Evolutionary conservation across 2,113 vertebrate species (phyloP).

Genomic region (Acrocephalus arundinaceus): DNA sequence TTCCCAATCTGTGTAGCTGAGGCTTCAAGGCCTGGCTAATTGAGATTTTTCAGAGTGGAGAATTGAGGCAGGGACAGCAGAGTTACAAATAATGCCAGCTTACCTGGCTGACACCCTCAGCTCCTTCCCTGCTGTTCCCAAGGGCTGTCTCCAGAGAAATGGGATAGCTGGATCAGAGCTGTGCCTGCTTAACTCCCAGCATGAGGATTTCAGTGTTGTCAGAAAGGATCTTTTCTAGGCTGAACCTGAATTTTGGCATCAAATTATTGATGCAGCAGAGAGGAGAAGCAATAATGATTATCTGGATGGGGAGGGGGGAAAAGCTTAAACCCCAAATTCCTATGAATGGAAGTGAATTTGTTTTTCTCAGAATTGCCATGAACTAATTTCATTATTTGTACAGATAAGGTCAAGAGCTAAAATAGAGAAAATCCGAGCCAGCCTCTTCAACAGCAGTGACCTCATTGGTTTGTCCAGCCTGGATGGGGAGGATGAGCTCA

Average conservation of each 20-base stretch:
- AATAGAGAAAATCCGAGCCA: slow-evolving; percentile 96
- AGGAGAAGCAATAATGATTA: not conserved
- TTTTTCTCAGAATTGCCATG: not conserved
- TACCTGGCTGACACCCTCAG: not conserved
- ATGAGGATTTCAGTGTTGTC: not conserved
- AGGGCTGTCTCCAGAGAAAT: not conserved
- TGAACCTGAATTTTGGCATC: not conserved
- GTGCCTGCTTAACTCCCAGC: not conserved
- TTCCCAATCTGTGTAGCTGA: not conserved
- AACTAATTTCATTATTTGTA: slow-evolving; percentile 8
- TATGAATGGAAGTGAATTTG: not conserved
- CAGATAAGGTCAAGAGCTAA: slow-evolving; percentile 95
- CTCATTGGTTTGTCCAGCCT: slow-evolving; percentile 94
- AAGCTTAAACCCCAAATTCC: not conserved
- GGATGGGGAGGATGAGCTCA: slow-evolving; percentile 94
- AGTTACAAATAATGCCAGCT: not conserved
- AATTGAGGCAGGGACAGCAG: not conserved
- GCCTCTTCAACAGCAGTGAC: slow-evolving; percentile 96
- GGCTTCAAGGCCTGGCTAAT: not conserved
- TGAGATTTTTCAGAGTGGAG: not conserved
- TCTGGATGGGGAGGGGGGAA: no score
- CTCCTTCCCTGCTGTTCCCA: not conserved
- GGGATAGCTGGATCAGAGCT: not conserved
- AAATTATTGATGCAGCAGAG: not conserved
- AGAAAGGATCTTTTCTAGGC: not conserved